Evolutionary conservation across 23 tunicate species (phyloP).

Genomic region (Halocynthia roretzi): DNA sequence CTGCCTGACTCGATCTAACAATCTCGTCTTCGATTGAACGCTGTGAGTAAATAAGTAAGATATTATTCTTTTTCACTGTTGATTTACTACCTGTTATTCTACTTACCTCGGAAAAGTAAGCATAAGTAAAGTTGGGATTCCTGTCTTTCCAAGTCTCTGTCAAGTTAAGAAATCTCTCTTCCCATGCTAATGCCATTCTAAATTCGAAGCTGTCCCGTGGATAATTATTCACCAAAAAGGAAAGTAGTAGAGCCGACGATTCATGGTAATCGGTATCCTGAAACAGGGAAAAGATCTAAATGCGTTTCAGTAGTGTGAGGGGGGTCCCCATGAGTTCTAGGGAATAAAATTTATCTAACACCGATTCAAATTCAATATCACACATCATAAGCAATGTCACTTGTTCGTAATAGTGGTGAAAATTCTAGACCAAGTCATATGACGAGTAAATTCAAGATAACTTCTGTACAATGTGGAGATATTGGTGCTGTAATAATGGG

Average conservation of each 20-base stretch:
- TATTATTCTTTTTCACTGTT: neutral
- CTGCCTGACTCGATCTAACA: conserved; percentile 63
- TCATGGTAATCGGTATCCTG: conserved; percentile 52
- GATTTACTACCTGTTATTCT: neutral
- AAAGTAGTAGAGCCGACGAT: conserved; percentile 53
- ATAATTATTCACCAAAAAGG: conserved; percentile 64
- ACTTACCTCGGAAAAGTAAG: conserved; percentile 88
- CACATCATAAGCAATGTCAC: too few relatives aligned
- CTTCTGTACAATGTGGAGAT: too few relatives aligned
- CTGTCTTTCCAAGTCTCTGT: conserved; percentile 35
- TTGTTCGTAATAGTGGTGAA: too few relatives aligned
- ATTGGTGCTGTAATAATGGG: too few relatives aligned
- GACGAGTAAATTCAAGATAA: too few relatives aligned
- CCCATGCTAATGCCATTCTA: conserved; percentile 72
- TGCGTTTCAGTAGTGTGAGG: too few relatives aligned
- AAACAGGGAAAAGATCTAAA: too few relatives aligned
- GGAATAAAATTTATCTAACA: too few relatives aligned
- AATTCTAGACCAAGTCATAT: too few relatives aligned
- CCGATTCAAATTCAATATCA: too few relatives aligned
- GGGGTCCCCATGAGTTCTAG: too few relatives aligned
- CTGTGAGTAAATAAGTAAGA: conserved; percentile 13
- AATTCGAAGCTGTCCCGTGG: conserved; percentile 41
- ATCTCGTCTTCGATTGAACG: conserved; percentile 96
- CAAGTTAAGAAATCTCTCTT: conserved; percentile 52
- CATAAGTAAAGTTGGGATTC: conserved; percentile 58